A percentile compares a stretch with the other conserved stretches of the same genome.
Evolutionary conservation across 2,888 invertebrate species (phyloP).

Genomic region (Yponomeuta plumbellus): DNA sequence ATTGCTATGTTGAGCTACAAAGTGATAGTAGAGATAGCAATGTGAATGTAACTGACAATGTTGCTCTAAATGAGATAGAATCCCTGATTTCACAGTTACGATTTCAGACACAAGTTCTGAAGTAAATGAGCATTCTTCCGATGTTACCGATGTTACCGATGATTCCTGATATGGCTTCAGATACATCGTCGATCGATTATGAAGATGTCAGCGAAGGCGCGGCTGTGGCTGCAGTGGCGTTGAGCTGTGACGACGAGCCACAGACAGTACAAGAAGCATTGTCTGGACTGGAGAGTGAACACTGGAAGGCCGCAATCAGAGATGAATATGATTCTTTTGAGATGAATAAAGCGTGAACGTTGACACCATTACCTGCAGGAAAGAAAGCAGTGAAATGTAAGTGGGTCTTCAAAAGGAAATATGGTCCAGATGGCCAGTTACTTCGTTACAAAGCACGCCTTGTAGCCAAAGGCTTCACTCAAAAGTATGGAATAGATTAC

Average conservation of each 20-base stretch:
- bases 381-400: conserved; percentile 16
- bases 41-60: no score
- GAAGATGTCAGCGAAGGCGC: neutral
- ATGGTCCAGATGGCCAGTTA: conserved; percentile 13
- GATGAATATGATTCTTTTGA: conserved; percentile 17
- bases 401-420: conserved; percentile 17
- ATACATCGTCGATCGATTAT: conserved; percentile 8
- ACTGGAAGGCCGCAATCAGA: conserved; percentile 14
- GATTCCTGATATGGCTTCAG: conserved; percentile 14
- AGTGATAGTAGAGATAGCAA: no score
- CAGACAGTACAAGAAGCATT: conserved; percentile 14
- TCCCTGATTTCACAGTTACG: no score
- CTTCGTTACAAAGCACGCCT: conserved; percentile 17
- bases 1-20: no score
- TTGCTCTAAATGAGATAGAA: no score
- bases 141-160: conserved; percentile 17
- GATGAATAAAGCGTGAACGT: conserved; percentile 9
- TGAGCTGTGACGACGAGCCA: conserved; percentile 7
- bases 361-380: neutral
- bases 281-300: conserved; percentile 12
- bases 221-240: neutral
- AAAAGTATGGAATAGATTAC: conserved; percentile 15
- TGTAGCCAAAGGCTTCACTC: conserved; percentile 18
- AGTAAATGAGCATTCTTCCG: neutral
- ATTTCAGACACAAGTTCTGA: neutral